These are phyloP conservation scores for Cyclina sinensis DNA, from an alignment of 1,140 invertebrate genomes.

Conservation along the genomic window DNA sequence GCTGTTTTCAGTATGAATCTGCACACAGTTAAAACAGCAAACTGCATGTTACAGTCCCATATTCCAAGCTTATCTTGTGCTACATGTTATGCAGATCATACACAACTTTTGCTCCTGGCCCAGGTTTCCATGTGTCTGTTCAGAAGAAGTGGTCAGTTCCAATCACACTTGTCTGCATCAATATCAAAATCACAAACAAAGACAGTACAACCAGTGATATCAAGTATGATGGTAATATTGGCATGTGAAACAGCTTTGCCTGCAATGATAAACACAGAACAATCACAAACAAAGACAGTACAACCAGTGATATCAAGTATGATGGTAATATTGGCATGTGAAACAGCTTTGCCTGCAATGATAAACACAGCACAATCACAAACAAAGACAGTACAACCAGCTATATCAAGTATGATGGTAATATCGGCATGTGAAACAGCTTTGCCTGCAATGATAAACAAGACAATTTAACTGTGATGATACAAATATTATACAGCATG, in stretches of 20 bases:
- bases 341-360: slow-evolving; percentile 86
- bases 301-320: slow-evolving; percentile 79
- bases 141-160: slow-evolving; percentile 77
- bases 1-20: too few species aligned
- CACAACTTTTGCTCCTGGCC: too few species aligned
- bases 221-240: slow-evolving; percentile 83
- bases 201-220: slow-evolving; percentile 78
- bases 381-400: slow-evolving; percentile 78
- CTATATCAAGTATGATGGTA: slow-evolving; percentile 82
- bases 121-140: not conserved
- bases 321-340: slow-evolving; percentile 84
- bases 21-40: too few species aligned
- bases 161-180: slow-evolving; percentile 83
- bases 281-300: slow-evolving; percentile 80
- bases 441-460: slow-evolving; percentile 84
- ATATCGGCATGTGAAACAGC: slow-evolving; percentile 85
- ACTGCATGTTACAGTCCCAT: too few species aligned
- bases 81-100: too few species aligned
- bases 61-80: too few species aligned
- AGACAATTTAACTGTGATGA: too few species aligned
- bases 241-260: slow-evolving; percentile 86
- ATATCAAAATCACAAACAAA: slow-evolving; percentile 81
- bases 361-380: slow-evolving; percentile 72
- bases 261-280: slow-evolving; percentile 78
- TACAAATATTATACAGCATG: too few species aligned